Conservation (phyloP, 2,113 vertebrate species). For the Syngnathus scovelli region DNA sequence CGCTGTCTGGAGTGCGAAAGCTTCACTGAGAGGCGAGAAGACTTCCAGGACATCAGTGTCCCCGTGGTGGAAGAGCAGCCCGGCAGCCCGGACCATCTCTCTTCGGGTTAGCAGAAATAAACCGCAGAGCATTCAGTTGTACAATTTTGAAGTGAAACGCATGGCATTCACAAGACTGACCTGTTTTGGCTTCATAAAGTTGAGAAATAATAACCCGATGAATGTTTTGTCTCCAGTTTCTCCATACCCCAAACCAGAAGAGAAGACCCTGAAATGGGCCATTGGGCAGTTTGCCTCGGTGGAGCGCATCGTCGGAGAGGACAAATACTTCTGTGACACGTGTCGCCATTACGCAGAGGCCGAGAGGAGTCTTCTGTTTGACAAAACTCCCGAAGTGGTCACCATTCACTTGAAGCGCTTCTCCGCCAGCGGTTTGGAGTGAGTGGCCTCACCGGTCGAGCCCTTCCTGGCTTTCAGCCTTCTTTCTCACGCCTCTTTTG, state of each 20-base stretch:
- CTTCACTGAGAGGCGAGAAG: constrained; percentile 90
- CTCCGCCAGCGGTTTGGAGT: constrained; percentile 90
- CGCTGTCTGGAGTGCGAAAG: constrained; percentile 96
- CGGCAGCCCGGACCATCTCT: constrained; percentile 74
- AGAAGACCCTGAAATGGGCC: constrained; percentile 93
- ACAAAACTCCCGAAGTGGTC: constrained; percentile 94
- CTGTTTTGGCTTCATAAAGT: neutral
- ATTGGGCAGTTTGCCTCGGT: constrained; percentile 96
- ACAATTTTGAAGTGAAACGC: no score
- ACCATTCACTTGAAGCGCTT: constrained; percentile 98
- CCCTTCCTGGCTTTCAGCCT: neutral
- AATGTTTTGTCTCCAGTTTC: constrained; percentile 75
- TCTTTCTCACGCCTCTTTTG: neutral
- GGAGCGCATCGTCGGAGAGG: constrained; percentile 94
- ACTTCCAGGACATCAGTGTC: constrained; percentile 97
- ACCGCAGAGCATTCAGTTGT: neutral
- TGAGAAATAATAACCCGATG: neutral
- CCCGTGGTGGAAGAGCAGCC: constrained; percentile 90
- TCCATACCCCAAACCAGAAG: constrained; percentile 90
- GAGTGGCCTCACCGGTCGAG: constrained; percentile 7
- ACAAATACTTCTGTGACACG: constrained; percentile 98
- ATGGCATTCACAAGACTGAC: neutral
- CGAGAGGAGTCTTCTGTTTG: constrained; percentile 92
- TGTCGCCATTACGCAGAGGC: constrained; percentile 96
- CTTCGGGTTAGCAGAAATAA: constrained; percentile 71